Conservation (phyloP, 2,888 invertebrate species). For the Drepana falcataria region DNA sequence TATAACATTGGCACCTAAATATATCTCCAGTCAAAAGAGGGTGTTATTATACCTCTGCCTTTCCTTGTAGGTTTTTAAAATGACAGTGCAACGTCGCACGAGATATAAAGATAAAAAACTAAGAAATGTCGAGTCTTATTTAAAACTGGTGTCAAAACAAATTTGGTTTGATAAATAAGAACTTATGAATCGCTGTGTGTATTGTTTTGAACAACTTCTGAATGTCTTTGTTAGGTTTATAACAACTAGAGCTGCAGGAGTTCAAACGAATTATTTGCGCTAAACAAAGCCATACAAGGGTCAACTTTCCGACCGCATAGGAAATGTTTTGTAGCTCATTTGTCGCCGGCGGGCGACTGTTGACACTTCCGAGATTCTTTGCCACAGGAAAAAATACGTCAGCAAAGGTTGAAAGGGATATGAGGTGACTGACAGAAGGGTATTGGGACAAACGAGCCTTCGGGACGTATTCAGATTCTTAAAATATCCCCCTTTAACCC, state of each 20-base stretch:
- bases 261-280: neutral
- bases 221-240: neutral
- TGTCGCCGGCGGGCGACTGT: constrained; percentile 19
- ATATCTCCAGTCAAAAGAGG: no score
- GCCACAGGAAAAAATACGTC: constrained; percentile 27
- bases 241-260: neutral
- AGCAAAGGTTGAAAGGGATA: constrained; percentile 24
- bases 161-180: no score
- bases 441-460: constrained; percentile 26
- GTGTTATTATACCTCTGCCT: no score
- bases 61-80: no score
- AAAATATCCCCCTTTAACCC: neutral
- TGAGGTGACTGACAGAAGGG: constrained; percentile 28
- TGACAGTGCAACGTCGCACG: no score
- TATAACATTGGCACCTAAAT: no score
- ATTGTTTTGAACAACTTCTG: no score
- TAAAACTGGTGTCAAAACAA: no score
- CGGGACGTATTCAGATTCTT: neutral
- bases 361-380: constrained; percentile 17
- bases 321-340: constrained; percentile 10
- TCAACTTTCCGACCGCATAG: constrained; percentile 1
- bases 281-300: neutral
- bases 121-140: no score
- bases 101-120: no score
- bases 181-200: no score